phyloP scores from a whole-genome alignment of 2,888 invertebrate species.

The Polydrusus pterygomalis region DNA sequence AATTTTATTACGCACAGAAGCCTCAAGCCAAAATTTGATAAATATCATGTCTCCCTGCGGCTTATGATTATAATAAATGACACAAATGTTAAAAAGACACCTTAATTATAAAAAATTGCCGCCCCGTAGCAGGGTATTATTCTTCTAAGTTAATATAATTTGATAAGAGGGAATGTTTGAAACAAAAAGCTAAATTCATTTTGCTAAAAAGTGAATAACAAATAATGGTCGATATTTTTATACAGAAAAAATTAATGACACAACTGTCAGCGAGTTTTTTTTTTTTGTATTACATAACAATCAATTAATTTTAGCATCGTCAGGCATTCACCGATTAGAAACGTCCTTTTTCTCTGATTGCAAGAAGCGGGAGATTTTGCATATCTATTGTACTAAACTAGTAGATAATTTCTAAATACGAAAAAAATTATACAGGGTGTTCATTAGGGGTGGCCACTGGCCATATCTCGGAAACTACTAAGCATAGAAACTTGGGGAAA shows the following conservation, averaged over 20 bases:
- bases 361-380: too few relatives aligned
- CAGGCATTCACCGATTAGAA: too few relatives aligned
- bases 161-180: conserved; percentile 31
- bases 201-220: conserved; percentile 4
- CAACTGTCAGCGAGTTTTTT: neutral
- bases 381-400: too few relatives aligned
- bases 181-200: conserved; percentile 30
- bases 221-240: neutral
- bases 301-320: neutral
- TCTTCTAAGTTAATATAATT: conserved; percentile 46
- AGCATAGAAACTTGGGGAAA: too few relatives aligned
- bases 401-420: too few relatives aligned
- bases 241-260: neutral
- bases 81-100: conserved; percentile 31
- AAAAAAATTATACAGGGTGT: too few relatives aligned
- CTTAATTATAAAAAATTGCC: conserved; percentile 48
- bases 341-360: too few relatives aligned
- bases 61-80: conserved; percentile 37
- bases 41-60: conserved; percentile 15
- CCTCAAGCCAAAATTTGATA: conserved; percentile 25
- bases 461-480: too few relatives aligned
- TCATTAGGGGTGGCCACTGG: too few relatives aligned
- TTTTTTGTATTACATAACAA: neutral
- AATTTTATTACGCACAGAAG: neutral
- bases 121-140: conserved; percentile 39